phyloP scores from a whole-genome alignment of 2,113 vertebrate genomes.

The Colaptes auratus region DNA sequence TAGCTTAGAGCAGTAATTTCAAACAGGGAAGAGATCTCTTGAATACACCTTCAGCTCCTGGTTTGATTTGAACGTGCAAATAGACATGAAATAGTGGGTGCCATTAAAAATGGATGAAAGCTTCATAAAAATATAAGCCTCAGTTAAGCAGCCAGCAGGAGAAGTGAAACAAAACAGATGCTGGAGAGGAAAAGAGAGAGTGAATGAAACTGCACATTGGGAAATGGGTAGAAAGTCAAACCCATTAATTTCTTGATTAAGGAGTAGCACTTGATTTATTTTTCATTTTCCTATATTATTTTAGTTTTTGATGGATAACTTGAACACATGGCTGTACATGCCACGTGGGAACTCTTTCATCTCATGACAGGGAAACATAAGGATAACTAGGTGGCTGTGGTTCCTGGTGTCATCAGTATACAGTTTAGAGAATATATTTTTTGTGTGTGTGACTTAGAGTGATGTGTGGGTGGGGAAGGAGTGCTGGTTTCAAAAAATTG shows the following conservation, averaged over 20 bases:
- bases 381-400: neutral
- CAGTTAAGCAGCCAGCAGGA: neutral
- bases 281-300: neutral
- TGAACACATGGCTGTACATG: neutral
- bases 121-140: neutral
- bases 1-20: conserved; percentile 33
- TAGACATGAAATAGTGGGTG: neutral
- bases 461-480: neutral
- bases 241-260: neutral
- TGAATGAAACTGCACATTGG: neutral
- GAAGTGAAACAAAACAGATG: neutral
- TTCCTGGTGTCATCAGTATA: neutral
- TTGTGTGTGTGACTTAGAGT: neutral
- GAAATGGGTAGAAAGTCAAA: neutral
- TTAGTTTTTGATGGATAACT: neutral
- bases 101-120: neutral
- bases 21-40: conserved; percentile 1
- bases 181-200: neutral
- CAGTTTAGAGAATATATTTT: neutral
- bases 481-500: neutral
- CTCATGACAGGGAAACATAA: neutral
- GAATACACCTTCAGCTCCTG: neutral
- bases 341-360: neutral
- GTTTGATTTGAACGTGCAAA: conserved; percentile 37
- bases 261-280: neutral